Conservation (phyloP, 2,113 vertebrate species). For the Pardalotus punctatus region DNA sequence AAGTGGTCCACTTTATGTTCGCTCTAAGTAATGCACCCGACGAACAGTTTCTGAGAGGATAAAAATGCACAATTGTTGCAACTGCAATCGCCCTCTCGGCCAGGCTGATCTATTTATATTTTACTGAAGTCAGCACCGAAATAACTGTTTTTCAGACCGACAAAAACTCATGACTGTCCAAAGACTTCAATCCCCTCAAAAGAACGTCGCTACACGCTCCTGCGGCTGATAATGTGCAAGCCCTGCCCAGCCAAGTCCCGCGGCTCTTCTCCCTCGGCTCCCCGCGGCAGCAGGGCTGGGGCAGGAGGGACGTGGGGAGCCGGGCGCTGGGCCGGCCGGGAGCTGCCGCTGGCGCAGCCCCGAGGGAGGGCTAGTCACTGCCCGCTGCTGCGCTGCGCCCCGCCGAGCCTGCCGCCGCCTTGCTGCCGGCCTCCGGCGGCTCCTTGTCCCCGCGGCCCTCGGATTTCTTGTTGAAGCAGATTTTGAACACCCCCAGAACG, state of each 20-base stretch:
- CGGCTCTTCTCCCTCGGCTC: not conserved
- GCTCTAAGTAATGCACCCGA: not conserved
- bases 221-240: not conserved
- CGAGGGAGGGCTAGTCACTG: not conserved
- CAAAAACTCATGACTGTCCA: not conserved
- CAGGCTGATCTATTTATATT: not conserved
- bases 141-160: not conserved
- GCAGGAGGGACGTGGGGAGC: not conserved
- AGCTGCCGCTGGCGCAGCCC: not conserved
- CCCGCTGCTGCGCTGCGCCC: not conserved
- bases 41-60: not conserved
- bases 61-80: not conserved
- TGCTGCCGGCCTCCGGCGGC: not conserved
- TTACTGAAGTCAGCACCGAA: not conserved
- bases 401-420: not conserved
- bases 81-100: not conserved
- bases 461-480: conserved; percentile 59
- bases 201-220: not conserved
- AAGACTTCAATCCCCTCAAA: not conserved
- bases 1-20: not conserved
- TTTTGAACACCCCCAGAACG: conserved; percentile 68
- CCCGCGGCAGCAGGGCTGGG: not conserved
- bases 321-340: not conserved
- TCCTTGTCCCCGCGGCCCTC: not conserved
- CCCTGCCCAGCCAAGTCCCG: not conserved